A percentile compares a stretch with the other conserved stretches of the same genome.
Conservation (phyloP, 1,140 invertebrate genomes). For the Atta cephalotes region DNA sequence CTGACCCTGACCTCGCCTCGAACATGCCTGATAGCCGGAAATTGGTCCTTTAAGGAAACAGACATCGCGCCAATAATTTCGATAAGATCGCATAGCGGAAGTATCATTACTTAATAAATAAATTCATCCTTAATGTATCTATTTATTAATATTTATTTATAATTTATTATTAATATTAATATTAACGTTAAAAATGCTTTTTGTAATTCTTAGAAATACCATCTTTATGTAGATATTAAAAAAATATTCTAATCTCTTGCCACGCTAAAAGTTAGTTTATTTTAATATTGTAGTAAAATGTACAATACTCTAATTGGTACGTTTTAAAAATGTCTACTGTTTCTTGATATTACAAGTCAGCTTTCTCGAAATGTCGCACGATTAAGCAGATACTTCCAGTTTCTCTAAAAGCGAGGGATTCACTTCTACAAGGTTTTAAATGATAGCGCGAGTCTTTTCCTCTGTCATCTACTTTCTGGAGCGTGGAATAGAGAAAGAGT, state of each 20-base stretch:
- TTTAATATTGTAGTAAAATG: conserved; percentile 1
- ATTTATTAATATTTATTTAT: not conserved
- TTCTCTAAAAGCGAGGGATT: conserved; percentile 45
- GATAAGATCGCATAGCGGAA: not conserved
- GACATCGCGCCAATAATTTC: conserved; percentile 22
- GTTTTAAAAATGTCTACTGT: conserved; percentile 21
- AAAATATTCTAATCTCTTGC: not conserved
- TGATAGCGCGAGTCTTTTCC: conserved; percentile 68
- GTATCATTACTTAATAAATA: conserved; percentile 19
- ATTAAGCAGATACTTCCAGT: conserved; percentile 45
- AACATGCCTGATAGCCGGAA: conserved; percentile 60
- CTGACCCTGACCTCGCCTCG: conserved; percentile 55
- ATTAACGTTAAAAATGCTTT: not conserved
- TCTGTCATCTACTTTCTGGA: conserved; percentile 72
- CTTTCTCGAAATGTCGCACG: conserved; percentile 17
- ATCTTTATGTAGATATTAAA: not conserved
- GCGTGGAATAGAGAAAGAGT: not conserved
- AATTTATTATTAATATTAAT: not conserved
- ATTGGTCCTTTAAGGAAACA: conserved; percentile 57
- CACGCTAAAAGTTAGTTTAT: not conserved
- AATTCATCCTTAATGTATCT: not conserved
- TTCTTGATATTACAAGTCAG: conserved; percentile 8
- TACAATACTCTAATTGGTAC: conserved; percentile 18
- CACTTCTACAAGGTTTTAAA: conserved; percentile 68
- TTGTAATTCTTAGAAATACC: not conserved